Conservation (phyloP, 1,140 invertebrate species). For the Odontomachus brunneus region DNA sequence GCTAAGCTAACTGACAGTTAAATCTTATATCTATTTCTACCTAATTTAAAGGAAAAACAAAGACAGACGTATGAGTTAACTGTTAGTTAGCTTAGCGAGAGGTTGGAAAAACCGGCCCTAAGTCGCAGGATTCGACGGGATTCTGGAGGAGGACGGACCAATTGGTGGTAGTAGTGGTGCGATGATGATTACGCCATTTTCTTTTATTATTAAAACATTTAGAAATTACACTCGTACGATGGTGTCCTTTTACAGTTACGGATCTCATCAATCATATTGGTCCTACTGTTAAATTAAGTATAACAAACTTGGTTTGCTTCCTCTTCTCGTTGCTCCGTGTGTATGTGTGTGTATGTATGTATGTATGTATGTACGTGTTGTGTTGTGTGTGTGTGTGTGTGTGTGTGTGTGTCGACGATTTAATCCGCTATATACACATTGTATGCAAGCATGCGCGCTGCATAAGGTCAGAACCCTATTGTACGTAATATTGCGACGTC, state of each 20-base stretch:
- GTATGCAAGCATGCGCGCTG: constrained; percentile 59
- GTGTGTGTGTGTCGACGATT: constrained; percentile 54
- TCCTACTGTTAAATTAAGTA: constrained; percentile 80
- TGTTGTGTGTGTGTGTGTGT: too few species aligned
- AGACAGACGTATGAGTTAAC: too few species aligned
- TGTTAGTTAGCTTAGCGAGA: too few species aligned
- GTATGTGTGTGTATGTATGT: neutral
- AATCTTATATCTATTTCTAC: too few species aligned
- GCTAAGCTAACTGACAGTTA: too few species aligned
- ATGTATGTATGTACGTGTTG: too few species aligned
- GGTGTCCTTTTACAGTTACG: constrained; percentile 73
- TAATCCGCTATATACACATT: constrained; percentile 69
- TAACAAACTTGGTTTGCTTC: constrained; percentile 69
- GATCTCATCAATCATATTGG: constrained; percentile 76
- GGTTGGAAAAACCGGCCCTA: too few species aligned
- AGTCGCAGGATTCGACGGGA: too few species aligned
- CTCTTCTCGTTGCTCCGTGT: constrained; percentile 33
- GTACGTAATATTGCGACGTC: constrained; percentile 59
- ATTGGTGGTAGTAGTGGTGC: too few species aligned
- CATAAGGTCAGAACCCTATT: constrained; percentile 42
- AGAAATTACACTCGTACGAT: constrained; percentile 80
- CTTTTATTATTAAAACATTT: constrained; percentile 82
- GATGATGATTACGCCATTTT: constrained; percentile 57
- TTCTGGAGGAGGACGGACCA: neutral
- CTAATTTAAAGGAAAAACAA: too few species aligned